These are phyloP conservation scores for Lycodopsis pacificus DNA, from an alignment of 2,797 vertebrate genomes.

Conservation along the genomic window DNA sequence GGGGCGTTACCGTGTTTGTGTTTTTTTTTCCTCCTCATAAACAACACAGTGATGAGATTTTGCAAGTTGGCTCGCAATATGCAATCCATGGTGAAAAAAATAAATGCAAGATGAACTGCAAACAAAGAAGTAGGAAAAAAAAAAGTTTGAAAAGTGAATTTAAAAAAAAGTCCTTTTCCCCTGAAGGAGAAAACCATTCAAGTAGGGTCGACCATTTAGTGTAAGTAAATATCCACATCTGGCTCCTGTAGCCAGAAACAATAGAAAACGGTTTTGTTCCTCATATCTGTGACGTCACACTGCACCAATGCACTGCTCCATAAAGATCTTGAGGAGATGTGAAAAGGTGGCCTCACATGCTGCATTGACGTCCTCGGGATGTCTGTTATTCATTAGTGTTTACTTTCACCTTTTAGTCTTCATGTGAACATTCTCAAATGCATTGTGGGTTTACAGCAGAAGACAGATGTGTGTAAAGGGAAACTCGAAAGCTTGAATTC, in stretches of 20 bases:
- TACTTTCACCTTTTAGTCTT: conserved; percentile 55
- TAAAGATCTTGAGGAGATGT: conserved; percentile 54
- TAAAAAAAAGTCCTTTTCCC: neutral
- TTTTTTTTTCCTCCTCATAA: conserved; percentile 61
- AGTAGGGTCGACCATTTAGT: conserved; percentile 49
- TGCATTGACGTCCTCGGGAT: conserved; percentile 11
- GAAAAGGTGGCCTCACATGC: conserved; percentile 56
- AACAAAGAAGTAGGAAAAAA: neutral
- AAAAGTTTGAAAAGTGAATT: neutral
- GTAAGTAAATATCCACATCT: conserved; percentile 68
- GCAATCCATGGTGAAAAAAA: neutral
- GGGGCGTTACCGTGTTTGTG: conserved; percentile 63
- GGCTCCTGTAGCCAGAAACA: conserved; percentile 69
- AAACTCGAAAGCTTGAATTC: conserved; percentile 26
- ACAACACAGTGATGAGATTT: conserved; percentile 65
- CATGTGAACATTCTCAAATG: conserved; percentile 35
- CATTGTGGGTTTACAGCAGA: conserved; percentile 26
- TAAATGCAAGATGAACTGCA: conserved; percentile 6
- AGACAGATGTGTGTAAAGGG: conserved; percentile 26
- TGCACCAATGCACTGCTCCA: conserved; percentile 40
- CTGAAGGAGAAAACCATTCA: conserved; percentile 32
- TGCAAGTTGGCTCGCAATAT: conserved; percentile 28
- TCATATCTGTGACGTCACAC: conserved; percentile 63
- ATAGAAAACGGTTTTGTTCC: conserved; percentile 65
- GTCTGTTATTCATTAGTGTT: conserved; percentile 61